Evolutionary conservation across 2,113 vertebrate genomes (phyloP), one percentile per base, ranked within the genome.

Genomic region (Cettia cetti): DNA sequence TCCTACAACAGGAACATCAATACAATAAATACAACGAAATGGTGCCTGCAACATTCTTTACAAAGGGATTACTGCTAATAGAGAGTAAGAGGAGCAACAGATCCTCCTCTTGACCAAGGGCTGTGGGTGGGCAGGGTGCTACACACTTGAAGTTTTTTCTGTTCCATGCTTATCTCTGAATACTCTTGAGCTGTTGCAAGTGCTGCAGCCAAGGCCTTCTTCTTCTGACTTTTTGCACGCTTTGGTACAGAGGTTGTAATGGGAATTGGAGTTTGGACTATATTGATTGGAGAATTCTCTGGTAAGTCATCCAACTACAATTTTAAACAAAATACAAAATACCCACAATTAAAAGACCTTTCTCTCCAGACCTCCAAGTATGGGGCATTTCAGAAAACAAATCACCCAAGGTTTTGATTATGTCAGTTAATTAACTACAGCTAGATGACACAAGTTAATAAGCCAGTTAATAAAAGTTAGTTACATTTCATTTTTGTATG

Each of bases 151-250:
- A 99, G 95, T 77, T 99, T 99, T 95, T 99, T 99, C 97, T 99
- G 99, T 92, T 99, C 99, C 99, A 99, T 99, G 97, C 99, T 99
- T 96, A 99, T 99, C 97, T 99, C 99, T 6, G 99, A 99, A 97
- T 99, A 99, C 92, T 99, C 99, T 96, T 99, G 99, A 76, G 99
- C 99, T 20, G 99, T 99, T 81, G 99, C 99, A 94, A 99, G 96
- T 3, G 99, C 99, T 49, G 99, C 99, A 50, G 99, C 99, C 96
- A 99, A 98, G 16, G 99, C 99, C 92, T 99, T 99, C 97, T 99
- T 99, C 97, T 99, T 99, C 97, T 99, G 99, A 97, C 99, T 99
- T 97, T 99, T 99, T 89, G 99, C 99, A 85, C 99, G 98, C 97
- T 99, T 99, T 52, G 99, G 99, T 94, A 99, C 99, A 16, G 99